Evolutionary conservation across 1,140 invertebrate genomes (phyloP), one percentile per base, ranked within the genome.

Genomic region (Lanistes nyassanus): DNA sequence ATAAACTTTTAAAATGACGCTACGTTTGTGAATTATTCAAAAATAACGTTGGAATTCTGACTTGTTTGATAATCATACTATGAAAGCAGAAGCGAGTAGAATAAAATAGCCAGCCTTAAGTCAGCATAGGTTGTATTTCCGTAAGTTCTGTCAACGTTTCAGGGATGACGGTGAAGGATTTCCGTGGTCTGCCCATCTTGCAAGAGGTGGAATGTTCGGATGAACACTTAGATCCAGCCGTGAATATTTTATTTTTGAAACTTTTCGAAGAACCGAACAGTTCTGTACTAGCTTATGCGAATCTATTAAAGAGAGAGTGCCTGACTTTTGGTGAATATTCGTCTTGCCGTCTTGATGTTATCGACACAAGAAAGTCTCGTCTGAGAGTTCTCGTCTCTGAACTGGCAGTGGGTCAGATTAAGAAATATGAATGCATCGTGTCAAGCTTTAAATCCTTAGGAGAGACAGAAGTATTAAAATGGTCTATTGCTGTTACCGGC

Each of bases 131-230:
- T 47, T 47, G 9, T 47, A 42, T 47, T 0, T 47, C n/a, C n/a
- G n/a, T n/a, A n/a, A 6, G 9, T 47, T 47, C 19, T 47, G 19
- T 3, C 1, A 47, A 47, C 42, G 19, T 71, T 71, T 6, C 70
- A 72, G 70, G 70, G 4, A 60, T 72, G 70, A 26, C 23, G 11
- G 55, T 62, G 23, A 16, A 56, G 7, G 11, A 37, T 58, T 72
- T 72, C 26, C 53, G 56, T 29, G 70, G 70, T 1, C 34, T 72
- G 2, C 56, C 36, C 19, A 58, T n/a, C 26, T 42, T 72, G 29
- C 53, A 72, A 21, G 70, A 72, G 36, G 55, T 72, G 34, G 70
- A 72, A 62, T 72, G 70, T 55, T 42, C 36, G 6, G 70, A n/a
- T n/a, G 23, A n/a, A 5, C 2, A n/a, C 7, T 42, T 72, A 11